A percentile compares a stretch with the other conserved stretches of the same genome.
Evolutionary conservation across 2,888 invertebrate genomes (phyloP).

Genomic region (Euproctis similis): DNA sequence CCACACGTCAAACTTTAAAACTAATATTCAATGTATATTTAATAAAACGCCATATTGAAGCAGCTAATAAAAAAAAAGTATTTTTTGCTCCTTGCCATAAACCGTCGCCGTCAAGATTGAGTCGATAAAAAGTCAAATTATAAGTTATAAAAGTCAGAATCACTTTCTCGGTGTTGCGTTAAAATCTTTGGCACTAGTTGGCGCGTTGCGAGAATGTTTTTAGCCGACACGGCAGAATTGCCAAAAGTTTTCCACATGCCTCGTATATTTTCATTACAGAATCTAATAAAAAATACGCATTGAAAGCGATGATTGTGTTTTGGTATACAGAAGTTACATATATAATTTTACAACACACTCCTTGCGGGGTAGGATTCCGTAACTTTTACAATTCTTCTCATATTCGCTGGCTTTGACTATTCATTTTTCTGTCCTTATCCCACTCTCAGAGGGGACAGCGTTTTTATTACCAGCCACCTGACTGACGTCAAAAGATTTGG

Average conservation of each 20-base stretch:
- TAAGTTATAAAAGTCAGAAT: conserved; percentile 14
- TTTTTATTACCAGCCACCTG: too few relatives aligned
- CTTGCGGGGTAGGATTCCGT: too few relatives aligned
- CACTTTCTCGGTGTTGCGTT: conserved; percentile 12
- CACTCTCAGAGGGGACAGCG: too few relatives aligned
- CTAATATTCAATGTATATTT: neutral
- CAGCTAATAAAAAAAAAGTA: conserved; percentile 1
- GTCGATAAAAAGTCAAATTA: conserved; percentile 18
- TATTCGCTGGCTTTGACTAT: too few relatives aligned
- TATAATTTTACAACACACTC: too few relatives aligned
- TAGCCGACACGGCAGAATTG: conserved; percentile 33
- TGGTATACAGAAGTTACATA: too few relatives aligned
- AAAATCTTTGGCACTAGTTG: conserved; percentile 25
- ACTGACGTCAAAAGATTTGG: too few relatives aligned
- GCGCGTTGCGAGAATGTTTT: conserved; percentile 19
- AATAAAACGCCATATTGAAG: neutral
- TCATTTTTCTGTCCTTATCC: too few relatives aligned
- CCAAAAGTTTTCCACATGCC: conserved; percentile 34
- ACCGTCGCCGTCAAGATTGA: conserved; percentile 15
- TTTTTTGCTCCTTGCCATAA: neutral
- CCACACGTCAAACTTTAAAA: neutral
- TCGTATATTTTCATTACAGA: conserved; percentile 46
- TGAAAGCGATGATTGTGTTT: too few relatives aligned
- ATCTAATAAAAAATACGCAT: conserved; percentile 29
- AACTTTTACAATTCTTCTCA: too few relatives aligned